A percentile compares a stretch with the other conserved stretches of the same genome.
Evolutionary conservation across 92 coral and sea anemone species (phyloP).

Genomic region (Pocillopora meandrina): DNA sequence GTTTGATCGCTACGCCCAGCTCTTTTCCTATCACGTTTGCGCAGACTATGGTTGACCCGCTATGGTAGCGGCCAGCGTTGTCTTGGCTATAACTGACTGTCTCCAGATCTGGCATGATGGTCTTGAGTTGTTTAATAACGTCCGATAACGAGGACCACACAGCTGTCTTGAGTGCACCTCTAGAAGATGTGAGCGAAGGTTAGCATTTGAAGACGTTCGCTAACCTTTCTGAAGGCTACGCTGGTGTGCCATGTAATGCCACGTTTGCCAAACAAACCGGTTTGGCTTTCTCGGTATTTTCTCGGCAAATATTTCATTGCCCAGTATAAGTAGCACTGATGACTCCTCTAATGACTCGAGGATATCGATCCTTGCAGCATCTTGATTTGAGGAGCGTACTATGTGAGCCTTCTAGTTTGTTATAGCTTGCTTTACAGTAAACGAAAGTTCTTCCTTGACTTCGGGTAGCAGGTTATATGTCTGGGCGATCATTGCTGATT

Average conservation of each 20-base stretch:
- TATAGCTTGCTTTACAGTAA: conserved; percentile 27
- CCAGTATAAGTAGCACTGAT: conserved; percentile 26
- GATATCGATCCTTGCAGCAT: conserved; percentile 15
- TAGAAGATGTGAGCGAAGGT: conserved; percentile 40
- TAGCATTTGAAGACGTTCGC: conserved; percentile 39
- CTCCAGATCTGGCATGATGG: conserved; percentile 24
- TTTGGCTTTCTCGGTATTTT: conserved; percentile 43
- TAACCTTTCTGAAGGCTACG: conserved; percentile 39
- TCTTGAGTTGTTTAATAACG: conserved; percentile 9
- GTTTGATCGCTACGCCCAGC: conserved; percentile 35
- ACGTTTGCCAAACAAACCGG: conserved; percentile 47
- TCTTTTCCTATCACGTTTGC: background rate
- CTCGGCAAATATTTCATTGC: conserved; percentile 54
- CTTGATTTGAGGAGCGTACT: conserved; percentile 31
- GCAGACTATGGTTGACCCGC: no score
- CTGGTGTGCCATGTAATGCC: conserved; percentile 51
- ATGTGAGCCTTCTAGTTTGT: conserved; percentile 31
- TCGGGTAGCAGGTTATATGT: conserved; percentile 16
- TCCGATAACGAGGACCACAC: conserved; percentile 22
- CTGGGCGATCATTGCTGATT: conserved; percentile 25
- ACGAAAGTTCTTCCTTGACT: conserved; percentile 17
- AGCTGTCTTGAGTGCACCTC: conserved; percentile 5
- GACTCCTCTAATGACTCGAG: conserved; percentile 30
- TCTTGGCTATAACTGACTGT: conserved; percentile 27
- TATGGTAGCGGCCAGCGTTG: conserved; percentile 23